Evolutionary conservation across 2,113 vertebrate genomes (phyloP).

Genomic region (Equus quagga): DNA sequence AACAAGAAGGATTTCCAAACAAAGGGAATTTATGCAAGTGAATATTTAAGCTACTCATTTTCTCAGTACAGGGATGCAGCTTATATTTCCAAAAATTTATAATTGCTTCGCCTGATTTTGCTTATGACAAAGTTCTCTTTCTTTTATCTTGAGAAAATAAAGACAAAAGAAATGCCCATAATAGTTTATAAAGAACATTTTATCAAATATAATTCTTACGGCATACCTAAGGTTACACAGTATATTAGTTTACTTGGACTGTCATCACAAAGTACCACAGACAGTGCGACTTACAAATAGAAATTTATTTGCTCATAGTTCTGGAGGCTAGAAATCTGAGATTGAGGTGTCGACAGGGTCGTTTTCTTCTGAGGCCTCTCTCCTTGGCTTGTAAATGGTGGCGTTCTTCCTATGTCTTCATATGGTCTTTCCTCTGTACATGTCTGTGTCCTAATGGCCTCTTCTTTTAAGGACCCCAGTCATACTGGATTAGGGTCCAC

Average conservation of each 20-base stretch:
- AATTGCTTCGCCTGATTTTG: neutral
- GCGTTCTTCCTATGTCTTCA: neutral
- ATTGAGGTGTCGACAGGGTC: neutral
- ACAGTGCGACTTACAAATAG: neutral
- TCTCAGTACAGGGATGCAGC: neutral
- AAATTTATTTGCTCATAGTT: neutral
- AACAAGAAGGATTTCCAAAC: neutral
- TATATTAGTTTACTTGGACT: neutral
- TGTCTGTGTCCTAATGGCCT: neutral
- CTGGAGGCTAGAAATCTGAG: neutral
- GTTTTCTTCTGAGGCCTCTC: neutral
- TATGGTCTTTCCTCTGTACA: neutral
- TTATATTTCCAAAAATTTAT: neutral
- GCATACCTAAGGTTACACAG: neutral
- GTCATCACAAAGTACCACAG: neutral
- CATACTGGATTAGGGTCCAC: neutral
- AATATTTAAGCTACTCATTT: neutral
- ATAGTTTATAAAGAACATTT: neutral
- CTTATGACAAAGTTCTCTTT: neutral
- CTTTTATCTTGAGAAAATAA: neutral
- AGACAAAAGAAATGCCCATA: neutral
- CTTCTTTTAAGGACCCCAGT: neutral
- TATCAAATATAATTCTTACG: neutral
- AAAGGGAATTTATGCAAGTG: neutral
- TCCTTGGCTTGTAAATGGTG: neutral